phyloP scores from a whole-genome alignment of 2,888 invertebrate species.

The Podabrus alpinus region DNA sequence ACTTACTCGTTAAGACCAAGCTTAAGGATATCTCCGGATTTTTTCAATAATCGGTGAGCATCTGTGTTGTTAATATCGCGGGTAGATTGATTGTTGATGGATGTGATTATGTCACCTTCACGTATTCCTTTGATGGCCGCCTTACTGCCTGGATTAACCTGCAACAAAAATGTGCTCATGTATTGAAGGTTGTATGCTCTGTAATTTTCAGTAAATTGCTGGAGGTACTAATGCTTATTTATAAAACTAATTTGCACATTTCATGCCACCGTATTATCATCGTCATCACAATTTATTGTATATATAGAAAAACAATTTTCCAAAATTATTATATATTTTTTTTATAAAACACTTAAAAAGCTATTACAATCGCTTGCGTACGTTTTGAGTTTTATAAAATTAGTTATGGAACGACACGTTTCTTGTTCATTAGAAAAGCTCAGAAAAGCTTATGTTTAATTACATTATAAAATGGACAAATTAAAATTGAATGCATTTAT shows the following conservation, averaged over 20 bases:
- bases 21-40: slow-evolving; percentile 68
- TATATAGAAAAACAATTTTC: neutral
- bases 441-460: neutral
- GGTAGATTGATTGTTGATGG: slow-evolving; percentile 75
- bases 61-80: slow-evolving; percentile 71
- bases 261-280: neutral
- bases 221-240: neutral
- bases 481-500: neutral
- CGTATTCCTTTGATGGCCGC: slow-evolving; percentile 79
- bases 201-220: neutral
- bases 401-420: neutral
- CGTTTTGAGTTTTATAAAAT: neutral
- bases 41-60: slow-evolving; percentile 74
- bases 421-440: neutral
- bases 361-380: neutral
- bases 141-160: slow-evolving; percentile 88
- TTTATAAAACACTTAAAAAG: neutral
- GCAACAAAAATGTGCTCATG: slow-evolving; percentile 52
- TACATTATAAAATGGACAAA: neutral
- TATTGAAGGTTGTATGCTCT: slow-evolving; percentile 55
- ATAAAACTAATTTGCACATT: neutral
- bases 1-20: slow-evolving; percentile 77
- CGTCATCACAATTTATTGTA: neutral
- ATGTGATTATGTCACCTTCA: slow-evolving; percentile 80
- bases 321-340: neutral